These are phyloP conservation scores for Schrankia costaestrigalis DNA, from an alignment of 2,888 invertebrate genomes.

Conservation along the genomic window DNA sequence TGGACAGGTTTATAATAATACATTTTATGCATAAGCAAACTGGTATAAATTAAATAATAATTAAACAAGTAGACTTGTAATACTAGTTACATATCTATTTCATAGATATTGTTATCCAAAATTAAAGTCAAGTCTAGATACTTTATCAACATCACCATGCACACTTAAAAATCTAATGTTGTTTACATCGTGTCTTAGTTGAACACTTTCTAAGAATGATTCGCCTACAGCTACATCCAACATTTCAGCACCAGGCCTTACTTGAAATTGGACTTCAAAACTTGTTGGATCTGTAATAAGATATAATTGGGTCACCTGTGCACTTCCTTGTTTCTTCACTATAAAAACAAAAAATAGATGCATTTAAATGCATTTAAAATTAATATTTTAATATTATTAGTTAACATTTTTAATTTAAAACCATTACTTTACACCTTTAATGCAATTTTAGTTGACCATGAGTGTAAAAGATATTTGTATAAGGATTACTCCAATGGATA, in stretches of 20 bases:
- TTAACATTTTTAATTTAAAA: too few species aligned
- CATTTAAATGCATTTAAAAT: too few species aligned
- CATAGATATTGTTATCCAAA: slow-evolving; percentile 34
- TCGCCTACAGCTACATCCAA: slow-evolving; percentile 33
- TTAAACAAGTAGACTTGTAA: background rate
- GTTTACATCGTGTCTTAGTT: slow-evolving; percentile 40
- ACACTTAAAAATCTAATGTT: slow-evolving; percentile 49
- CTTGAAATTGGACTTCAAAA: slow-evolving; percentile 32
- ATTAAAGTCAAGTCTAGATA: slow-evolving; percentile 41
- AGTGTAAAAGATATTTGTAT: too few species aligned
- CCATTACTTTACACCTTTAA: too few species aligned
- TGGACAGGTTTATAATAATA: slow-evolving; percentile 25
- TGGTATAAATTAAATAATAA: too few species aligned
- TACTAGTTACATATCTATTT: too few species aligned
- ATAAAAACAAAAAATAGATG: too few species aligned
- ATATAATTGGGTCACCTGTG: background rate
- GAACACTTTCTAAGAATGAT: slow-evolving; percentile 31
- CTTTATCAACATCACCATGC: slow-evolving; percentile 47
- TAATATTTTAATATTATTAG: too few species aligned
- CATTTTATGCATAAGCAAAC: too few species aligned
- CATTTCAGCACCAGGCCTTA: slow-evolving; percentile 20
- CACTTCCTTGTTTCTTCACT: background rate
- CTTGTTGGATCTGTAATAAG: slow-evolving; percentile 36
- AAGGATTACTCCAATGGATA: background rate
- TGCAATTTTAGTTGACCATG: too few species aligned